phyloP scores from a whole-genome alignment of 1,140 invertebrate species.

The Capitella teleta region DNA sequence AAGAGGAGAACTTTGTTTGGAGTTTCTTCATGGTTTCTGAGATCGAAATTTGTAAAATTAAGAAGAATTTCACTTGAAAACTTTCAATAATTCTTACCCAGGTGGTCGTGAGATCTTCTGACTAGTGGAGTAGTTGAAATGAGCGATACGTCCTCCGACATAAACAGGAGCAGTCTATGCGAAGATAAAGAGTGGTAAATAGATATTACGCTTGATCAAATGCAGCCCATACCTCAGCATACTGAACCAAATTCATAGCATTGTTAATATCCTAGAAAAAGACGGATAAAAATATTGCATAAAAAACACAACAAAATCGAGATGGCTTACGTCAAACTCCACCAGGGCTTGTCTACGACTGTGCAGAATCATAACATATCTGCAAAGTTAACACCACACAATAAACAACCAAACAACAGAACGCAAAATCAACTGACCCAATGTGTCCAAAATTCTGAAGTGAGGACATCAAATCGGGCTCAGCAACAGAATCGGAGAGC shows the following conservation, averaged over 20 bases:
- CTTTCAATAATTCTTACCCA: neutral
- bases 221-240: constrained; percentile 20
- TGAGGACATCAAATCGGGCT: constrained; percentile 34
- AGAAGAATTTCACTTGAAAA: constrained; percentile 1
- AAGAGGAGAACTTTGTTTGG: constrained; percentile 78
- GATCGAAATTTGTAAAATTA: neutral
- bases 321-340: constrained; percentile 34
- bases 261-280: constrained; percentile 14
- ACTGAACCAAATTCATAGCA: constrained; percentile 16
- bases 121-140: constrained; percentile 45
- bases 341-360: constrained; percentile 42
- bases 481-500: constrained; percentile 27
- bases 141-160: constrained; percentile 37
- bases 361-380: constrained; percentile 43
- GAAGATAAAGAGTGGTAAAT: neutral
- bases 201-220: neutral
- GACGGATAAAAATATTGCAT: neutral
- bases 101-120: constrained; percentile 40
- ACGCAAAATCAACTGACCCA: constrained; percentile 18
- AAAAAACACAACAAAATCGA: neutral
- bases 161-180: constrained; percentile 34
- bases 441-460: constrained; percentile 37
- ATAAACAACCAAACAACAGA: constrained; percentile 17
- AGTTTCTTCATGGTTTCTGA: constrained; percentile 2
- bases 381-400: constrained; percentile 21